Evolutionary conservation across 2,113 vertebrate species (phyloP).

Genomic region (Candoia aspera): DNA sequence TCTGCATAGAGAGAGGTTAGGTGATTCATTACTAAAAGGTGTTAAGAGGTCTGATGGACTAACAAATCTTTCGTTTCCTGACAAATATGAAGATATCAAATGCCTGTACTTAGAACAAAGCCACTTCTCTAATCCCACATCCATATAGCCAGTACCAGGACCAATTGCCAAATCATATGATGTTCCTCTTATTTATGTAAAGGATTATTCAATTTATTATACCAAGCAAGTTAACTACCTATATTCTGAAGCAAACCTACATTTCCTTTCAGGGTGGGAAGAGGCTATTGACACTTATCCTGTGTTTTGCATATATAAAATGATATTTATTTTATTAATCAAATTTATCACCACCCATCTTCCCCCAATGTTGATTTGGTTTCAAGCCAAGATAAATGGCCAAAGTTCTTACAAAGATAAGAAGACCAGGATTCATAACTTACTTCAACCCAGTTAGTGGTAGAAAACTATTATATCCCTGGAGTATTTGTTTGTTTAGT

Average conservation of each 20-base stretch:
- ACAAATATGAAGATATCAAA: neutral
- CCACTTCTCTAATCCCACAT: constrained; percentile 14
- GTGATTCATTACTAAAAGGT: neutral
- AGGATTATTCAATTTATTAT: neutral
- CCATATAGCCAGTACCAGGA: constrained; percentile 17
- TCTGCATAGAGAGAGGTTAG: neutral
- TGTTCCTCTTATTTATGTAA: neutral
- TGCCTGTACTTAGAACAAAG: constrained; percentile 15
- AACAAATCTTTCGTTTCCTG: neutral
- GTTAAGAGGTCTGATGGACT: neutral
- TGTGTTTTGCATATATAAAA: neutral
- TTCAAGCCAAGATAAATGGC: neutral
- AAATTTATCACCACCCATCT: no score
- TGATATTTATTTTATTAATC: no score
- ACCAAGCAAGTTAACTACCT: neutral
- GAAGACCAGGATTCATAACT: neutral
- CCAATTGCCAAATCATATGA: neutral
- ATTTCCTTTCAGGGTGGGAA: neutral
- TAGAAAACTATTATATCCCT: neutral
- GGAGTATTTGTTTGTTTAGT: neutral
- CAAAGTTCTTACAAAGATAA: neutral
- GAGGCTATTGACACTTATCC: neutral
- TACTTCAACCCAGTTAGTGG: neutral
- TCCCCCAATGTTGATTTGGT: neutral
- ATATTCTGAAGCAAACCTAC: neutral